Conservation (phyloP, 2,797 vertebrate species). For the Enteromius paludinosus region DNA sequence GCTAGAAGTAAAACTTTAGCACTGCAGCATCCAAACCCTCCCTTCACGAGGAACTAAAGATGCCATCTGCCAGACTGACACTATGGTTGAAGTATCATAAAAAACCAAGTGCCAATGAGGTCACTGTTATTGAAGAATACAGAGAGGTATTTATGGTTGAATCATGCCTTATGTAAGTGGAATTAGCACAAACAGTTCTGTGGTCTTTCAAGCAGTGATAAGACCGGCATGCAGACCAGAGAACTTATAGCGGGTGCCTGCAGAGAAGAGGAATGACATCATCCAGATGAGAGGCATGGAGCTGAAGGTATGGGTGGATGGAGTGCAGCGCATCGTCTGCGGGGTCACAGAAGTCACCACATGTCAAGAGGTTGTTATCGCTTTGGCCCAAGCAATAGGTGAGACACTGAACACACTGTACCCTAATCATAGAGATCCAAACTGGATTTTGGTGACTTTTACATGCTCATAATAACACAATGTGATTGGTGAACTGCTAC, state of each 20-base stretch:
- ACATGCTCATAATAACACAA: not conserved
- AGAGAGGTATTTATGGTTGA: not conserved
- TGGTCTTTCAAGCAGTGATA: slow-evolving; percentile 43
- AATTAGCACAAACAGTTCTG: slow-evolving; percentile 49
- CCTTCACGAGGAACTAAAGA: not conserved
- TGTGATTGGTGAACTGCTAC: not conserved
- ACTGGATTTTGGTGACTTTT: not conserved
- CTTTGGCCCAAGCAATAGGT: slow-evolving; percentile 97
- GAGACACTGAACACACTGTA: slow-evolving; percentile 61
- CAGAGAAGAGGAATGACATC: slow-evolving; percentile 73
- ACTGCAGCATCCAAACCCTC: slow-evolving; percentile 1
- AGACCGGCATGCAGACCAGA: slow-evolving; percentile 41
- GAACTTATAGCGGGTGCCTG: slow-evolving; percentile 48
- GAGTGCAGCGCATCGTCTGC: slow-evolving; percentile 95
- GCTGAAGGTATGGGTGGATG: slow-evolving; percentile 99
- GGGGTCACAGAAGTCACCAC: slow-evolving; percentile 97
- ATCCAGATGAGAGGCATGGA: slow-evolving; percentile 88
- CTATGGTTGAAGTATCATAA: not conserved
- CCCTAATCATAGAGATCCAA: not conserved
- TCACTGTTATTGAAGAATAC: slow-evolving; percentile 17
- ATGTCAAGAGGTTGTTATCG: slow-evolving; percentile 97
- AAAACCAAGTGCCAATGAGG: not conserved
- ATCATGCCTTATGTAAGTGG: slow-evolving; percentile 12
- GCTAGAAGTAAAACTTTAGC: slow-evolving; percentile 7
- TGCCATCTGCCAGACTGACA: not conserved